phyloP scores from a whole-genome alignment of 2,888 invertebrate species.

The Dinocampus coccinellae region DNA sequence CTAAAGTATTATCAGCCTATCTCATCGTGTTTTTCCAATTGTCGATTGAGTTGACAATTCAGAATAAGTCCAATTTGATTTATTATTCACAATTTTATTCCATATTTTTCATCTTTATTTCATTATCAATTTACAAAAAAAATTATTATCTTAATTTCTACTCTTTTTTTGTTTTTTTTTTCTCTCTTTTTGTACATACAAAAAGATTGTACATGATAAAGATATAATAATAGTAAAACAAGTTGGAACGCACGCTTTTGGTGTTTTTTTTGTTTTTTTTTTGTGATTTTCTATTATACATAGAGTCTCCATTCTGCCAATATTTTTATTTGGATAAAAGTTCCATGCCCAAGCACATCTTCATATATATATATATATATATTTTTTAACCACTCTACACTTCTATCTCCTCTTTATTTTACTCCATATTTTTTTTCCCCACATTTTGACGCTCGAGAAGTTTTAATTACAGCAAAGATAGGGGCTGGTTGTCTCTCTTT shows the following conservation, averaged over 20 bases:
- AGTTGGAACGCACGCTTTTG: background rate
- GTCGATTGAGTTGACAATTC: background rate
- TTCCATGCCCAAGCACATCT: background rate
- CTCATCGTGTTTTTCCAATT: constrained; percentile 41
- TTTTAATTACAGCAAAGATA: constrained; percentile 16
- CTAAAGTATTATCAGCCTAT: constrained; percentile 51
- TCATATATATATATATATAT: background rate
- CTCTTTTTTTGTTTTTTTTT: background rate
- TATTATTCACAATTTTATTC: background rate
- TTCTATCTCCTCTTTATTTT: background rate
- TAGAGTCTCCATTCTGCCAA: background rate
- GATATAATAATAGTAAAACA: background rate
- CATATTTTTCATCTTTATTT: background rate
- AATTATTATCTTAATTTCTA: background rate
- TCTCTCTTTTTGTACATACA: too few species aligned
- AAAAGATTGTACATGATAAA: background rate
- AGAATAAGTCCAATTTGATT: background rate
- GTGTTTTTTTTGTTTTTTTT: background rate
- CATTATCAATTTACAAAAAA: background rate
- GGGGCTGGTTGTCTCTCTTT: background rate
- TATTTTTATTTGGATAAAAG: constrained; percentile 4
- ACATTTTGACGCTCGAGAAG: constrained; percentile 18
- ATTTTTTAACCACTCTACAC: background rate
- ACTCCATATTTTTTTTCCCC: background rate
- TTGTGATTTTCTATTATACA: background rate